Conservation (phyloP, 64 coral and sea anemone species). For the Orbicella faveolata region DNA sequence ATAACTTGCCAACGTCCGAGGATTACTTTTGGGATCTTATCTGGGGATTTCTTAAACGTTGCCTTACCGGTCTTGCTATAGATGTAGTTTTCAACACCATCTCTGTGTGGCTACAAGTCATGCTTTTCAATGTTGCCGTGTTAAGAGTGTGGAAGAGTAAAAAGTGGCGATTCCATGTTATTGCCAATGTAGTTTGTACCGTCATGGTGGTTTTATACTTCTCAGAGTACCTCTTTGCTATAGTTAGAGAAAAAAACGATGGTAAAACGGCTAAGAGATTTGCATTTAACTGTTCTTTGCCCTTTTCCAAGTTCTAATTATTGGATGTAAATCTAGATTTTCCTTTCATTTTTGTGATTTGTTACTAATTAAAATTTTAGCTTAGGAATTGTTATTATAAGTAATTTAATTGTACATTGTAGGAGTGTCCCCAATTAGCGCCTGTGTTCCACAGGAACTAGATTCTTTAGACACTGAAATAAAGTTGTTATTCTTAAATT, state of each 20-base stretch:
- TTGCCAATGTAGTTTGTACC: constrained; percentile 25
- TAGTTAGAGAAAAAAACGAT: constrained; percentile 3
- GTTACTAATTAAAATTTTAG: too few relatives aligned
- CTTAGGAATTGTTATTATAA: too few relatives aligned
- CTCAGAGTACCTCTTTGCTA: constrained; percentile 21
- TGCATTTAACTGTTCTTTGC: constrained; percentile 37
- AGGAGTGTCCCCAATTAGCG: neutral
- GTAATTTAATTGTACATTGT: too few relatives aligned
- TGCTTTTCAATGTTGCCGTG: constrained; percentile 27
- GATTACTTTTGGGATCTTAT: neutral
- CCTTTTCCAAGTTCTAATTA: constrained; percentile 2
- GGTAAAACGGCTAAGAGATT: neutral
- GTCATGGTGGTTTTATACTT: constrained; percentile 21
- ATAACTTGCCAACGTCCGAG: neutral
- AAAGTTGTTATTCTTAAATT: neutral
- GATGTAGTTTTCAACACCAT: constrained; percentile 45
- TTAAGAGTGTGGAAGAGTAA: constrained; percentile 27
- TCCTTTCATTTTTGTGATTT: too few relatives aligned
- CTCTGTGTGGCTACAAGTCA: constrained; percentile 38
- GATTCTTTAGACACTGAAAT: neutral
- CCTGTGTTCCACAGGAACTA: neutral
- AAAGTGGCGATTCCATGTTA: constrained; percentile 40
- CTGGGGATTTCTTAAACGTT: constrained; percentile 27
- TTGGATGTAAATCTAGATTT: too few relatives aligned
- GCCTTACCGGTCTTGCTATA: constrained; percentile 28